Base-by-base conservation (phyloP, 30 jellyfish, hydroid and myxozoan genomes). In the Aurelia sp. region DNA sequence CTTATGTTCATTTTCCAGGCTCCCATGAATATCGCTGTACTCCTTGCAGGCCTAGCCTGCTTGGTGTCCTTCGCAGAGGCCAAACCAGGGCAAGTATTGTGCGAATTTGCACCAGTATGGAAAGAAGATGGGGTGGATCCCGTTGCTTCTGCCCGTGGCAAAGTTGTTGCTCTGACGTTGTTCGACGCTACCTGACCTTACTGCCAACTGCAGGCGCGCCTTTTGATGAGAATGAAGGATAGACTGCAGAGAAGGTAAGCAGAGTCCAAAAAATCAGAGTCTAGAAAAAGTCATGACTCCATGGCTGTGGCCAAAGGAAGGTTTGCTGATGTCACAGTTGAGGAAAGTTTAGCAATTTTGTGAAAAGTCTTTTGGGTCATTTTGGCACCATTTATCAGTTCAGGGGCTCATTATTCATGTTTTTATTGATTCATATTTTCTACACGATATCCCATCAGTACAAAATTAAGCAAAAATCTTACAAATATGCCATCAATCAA, bases 131-230 rank as follows among this genome's bases (percentile, higher is more conserved):
- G 84, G 7, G 35, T 22, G n/a, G 84, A 73, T 22, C 84, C 84
- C 11, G 57, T 73, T 66, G 84, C 84, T 2, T 35, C 52, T 30
- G 51, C 84, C 6, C 84, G 84, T 13, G 84, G 84, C 50, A 48
- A 55, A n/a, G 84, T 73, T 13, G 62, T 53, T 18, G 84, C 57
- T 30, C 40, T 73, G 73, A 73, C 70, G 0, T 47, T 73, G 70
- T 67, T 73, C 48, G 57, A 73, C 17, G 84, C 84, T 30, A 73
- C 51, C 84, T 73, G 84, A 73, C 71, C 71, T 22, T 73, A 73
- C 70, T 73, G 84, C 84, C 84, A 67, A 17, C 62, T 44, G 84
- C 84, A 73, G 66, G 84, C 84, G 10, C 70, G 84, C 84, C 84
- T 73, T 73, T 57, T 73, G 71, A 73, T 41, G 84, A 48, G 44